A percentile compares a stretch with the other conserved stretches of the same genome.
Conservation (phyloP, 2,113 vertebrate genomes). For the Phocoena phocoena region DNA sequence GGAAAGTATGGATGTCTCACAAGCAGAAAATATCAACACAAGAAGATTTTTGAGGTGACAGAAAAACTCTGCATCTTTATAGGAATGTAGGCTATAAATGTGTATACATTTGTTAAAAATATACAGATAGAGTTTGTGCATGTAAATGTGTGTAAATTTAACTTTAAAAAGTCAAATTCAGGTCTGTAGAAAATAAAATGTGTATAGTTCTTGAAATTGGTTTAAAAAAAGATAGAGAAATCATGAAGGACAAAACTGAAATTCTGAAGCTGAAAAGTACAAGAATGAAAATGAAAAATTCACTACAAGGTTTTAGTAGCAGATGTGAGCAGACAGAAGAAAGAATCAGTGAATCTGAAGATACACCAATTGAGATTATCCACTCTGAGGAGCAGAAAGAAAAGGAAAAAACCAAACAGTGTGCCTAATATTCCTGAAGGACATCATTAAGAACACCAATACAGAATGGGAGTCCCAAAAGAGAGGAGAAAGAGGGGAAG, state of each 20-base stretch:
- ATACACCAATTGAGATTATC: background rate
- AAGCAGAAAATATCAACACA: background rate
- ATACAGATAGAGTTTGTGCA: too few relatives aligned
- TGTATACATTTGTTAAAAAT: too few relatives aligned
- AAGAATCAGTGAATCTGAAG: background rate
- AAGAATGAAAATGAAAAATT: constrained; percentile 15
- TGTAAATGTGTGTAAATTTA: too few relatives aligned
- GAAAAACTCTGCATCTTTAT: too few relatives aligned
- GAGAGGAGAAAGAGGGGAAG: background rate
- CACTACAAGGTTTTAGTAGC: background rate
- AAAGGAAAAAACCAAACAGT: background rate
- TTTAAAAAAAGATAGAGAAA: background rate
- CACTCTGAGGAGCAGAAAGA: background rate
- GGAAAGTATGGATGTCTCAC: background rate
- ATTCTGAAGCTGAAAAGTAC: background rate
- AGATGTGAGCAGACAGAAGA: background rate
- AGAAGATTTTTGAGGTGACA: too few relatives aligned
- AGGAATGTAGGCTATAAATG: too few relatives aligned
- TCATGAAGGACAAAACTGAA: background rate
- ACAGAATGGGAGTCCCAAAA: background rate
- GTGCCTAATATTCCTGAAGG: background rate
- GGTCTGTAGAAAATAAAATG: too few relatives aligned
- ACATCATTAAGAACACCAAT: background rate
- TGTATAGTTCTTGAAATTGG: too few relatives aligned
- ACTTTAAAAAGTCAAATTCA: too few relatives aligned